phyloP scores from a whole-genome alignment of 2,113 vertebrate species.

The Neodon shergylaensis region DNA sequence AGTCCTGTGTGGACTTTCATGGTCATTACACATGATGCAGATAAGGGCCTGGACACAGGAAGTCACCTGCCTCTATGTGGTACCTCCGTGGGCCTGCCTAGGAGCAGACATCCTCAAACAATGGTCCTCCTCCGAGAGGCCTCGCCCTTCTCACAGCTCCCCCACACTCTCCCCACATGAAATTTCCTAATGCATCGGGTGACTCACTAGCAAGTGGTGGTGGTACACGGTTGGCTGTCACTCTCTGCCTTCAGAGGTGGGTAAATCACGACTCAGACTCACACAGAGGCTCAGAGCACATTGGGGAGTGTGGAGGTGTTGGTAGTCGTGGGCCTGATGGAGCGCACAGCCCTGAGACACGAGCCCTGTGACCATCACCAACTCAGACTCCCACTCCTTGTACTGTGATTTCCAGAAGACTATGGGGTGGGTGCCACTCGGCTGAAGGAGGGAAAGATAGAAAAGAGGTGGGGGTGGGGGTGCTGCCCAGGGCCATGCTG shows the following conservation, averaged over 20 bases:
- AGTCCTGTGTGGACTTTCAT: neutral
- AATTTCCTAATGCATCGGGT: neutral
- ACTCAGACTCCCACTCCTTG: neutral
- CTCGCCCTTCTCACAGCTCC: neutral
- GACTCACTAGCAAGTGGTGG: slow-evolving; percentile 30
- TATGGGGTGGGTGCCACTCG: neutral
- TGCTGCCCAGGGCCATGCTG: neutral
- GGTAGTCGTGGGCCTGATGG: neutral
- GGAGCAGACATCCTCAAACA: neutral
- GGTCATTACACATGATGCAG: neutral
- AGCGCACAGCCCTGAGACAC: neutral
- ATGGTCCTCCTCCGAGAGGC: fast-evolving
- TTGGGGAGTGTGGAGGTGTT: neutral
- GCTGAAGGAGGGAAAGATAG: neutral
- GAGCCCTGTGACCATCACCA: neutral
- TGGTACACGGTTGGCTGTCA: neutral
- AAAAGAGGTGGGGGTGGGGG: no score
- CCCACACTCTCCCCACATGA: neutral
- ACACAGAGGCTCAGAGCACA: neutral
- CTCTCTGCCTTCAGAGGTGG: slow-evolving; percentile 45
- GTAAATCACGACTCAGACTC: slow-evolving; percentile 39
- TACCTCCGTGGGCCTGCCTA: neutral
- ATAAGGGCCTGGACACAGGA: neutral
- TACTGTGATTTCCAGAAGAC: neutral
- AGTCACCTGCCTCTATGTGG: neutral